Evolutionary conservation across 2,113 vertebrate species (phyloP), one percentile per base, ranked within the genome.

Genomic region (Mobula birostris): DNA sequence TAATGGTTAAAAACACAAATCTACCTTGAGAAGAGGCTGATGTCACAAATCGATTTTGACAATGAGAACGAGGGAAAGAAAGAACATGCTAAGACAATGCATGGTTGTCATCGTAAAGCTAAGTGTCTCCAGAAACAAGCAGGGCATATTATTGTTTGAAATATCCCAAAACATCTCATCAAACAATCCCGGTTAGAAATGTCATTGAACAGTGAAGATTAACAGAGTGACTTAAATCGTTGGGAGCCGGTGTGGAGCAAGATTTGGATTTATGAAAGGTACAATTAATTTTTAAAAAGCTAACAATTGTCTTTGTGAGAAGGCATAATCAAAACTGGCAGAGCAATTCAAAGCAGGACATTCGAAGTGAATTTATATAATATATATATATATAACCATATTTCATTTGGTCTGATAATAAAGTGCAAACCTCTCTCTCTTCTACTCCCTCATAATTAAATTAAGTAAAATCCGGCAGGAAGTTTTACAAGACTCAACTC

Each of bases 181-280:
- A 92, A 68, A 93, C 32, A 66, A 56, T 74, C 68, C 91, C 24
- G 66, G 9, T 72, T 70, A 48, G 61, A 74, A 93, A 36, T 74
- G 5, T 7, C 12, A 90, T 36, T 68, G 85, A 32, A 66, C 12
- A 0, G 27, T 61, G 83, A 61, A 63, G 58, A 6, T 63, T 15
- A 58, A 88, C 21, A 27, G 21, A 58, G 0, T 21, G 1, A 19
- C 8, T 29, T 68, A 66, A 63, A 32, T 90, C n/a, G 5, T 63
- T 7, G 61, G 85, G 61, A 63, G 61, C 58, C 61, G 6, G 15
- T 17, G 29, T 32, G 15, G 7, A 68, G n/a, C 29, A 63, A 7
- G 14, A 66, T 90, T 90, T 19, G 32, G 85, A 90, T 90, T 90
- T 90, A 90, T 90, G 61, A 66, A 90, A 66, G 61, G 17, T 63